Evolutionary conservation across 2,888 invertebrate species (phyloP).

Genomic region (Ophonus ardosiacus): DNA sequence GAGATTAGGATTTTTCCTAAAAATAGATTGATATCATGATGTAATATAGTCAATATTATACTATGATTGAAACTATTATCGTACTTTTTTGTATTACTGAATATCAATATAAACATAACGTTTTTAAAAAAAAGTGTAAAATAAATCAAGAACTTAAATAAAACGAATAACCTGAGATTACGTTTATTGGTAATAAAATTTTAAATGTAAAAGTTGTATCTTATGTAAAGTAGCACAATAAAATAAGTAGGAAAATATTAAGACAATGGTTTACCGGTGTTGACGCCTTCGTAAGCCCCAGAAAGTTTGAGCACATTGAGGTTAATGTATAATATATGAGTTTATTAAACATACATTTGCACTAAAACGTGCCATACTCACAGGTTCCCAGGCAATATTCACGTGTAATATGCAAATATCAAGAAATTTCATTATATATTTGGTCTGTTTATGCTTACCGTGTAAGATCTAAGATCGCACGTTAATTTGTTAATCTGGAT

Average conservation of each 20-base stretch:
- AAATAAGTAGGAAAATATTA: neutral
- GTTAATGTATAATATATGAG: constrained; percentile 59
- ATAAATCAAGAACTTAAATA: neutral
- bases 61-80: too few relatives aligned
- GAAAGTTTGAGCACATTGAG: constrained; percentile 5
- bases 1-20: too few relatives aligned
- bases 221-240: neutral
- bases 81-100: too few relatives aligned
- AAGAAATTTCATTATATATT: constrained; percentile 50
- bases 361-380: constrained; percentile 48
- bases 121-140: neutral
- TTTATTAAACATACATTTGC: constrained; percentile 62
- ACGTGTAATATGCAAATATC: constrained; percentile 56
- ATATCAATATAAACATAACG: too few relatives aligned
- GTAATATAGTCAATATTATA: too few relatives aligned
- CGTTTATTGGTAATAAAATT: neutral
- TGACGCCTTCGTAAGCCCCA: neutral
- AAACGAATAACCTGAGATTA: neutral
- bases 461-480: neutral
- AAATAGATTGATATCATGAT: too few relatives aligned
- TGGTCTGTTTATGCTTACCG: constrained; percentile 42
- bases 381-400: constrained; percentile 23
- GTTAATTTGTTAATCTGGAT: constrained; percentile 31
- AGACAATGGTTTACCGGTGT: neutral
- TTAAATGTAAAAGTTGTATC: neutral